Conservation (phyloP, 2,113 vertebrate genomes). For the Tragelaphus strepsiceros region DNA sequence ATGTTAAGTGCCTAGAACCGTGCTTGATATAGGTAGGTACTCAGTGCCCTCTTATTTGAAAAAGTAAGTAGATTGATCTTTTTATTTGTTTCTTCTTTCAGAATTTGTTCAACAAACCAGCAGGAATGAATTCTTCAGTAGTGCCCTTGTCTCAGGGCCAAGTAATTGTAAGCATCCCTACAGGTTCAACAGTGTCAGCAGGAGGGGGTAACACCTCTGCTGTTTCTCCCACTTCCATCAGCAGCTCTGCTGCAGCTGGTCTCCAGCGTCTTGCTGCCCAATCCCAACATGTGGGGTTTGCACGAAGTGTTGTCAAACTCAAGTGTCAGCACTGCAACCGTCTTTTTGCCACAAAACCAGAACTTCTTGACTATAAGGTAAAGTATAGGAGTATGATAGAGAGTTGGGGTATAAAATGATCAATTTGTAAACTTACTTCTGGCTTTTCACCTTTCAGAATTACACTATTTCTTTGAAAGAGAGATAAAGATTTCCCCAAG, state of each 20-base stretch:
- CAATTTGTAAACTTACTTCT: conserved; percentile 20
- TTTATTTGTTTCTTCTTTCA: conserved; percentile 47
- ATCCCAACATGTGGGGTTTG: conserved; percentile 83
- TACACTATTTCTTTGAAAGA: background rate
- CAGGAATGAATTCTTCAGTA: conserved; percentile 82
- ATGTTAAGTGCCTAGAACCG: background rate
- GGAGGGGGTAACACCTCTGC: conserved; percentile 77
- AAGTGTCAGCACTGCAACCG: conserved; percentile 89
- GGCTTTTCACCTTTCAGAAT: conserved; percentile 30
- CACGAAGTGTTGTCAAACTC: conserved; percentile 82
- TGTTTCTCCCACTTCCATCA: conserved; percentile 80
- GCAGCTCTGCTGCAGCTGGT: conserved; percentile 82
- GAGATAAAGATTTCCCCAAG: background rate
- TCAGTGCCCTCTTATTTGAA: background rate
- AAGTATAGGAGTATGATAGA: conserved; percentile 7
- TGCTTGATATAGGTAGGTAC: background rate
- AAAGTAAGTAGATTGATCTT: background rate
- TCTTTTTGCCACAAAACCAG: conserved; percentile 88
- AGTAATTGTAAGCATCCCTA: conserved; percentile 84
- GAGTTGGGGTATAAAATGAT: background rate
- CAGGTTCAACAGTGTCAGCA: conserved; percentile 77
- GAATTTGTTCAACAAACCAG: conserved; percentile 86
- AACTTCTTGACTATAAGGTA: conserved; percentile 94
- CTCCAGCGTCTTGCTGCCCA: conserved; percentile 87
- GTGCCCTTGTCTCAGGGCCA: conserved; percentile 86